Conservation (phyloP, 2,888 invertebrate genomes). For the Yponomeuta plumbellus region DNA sequence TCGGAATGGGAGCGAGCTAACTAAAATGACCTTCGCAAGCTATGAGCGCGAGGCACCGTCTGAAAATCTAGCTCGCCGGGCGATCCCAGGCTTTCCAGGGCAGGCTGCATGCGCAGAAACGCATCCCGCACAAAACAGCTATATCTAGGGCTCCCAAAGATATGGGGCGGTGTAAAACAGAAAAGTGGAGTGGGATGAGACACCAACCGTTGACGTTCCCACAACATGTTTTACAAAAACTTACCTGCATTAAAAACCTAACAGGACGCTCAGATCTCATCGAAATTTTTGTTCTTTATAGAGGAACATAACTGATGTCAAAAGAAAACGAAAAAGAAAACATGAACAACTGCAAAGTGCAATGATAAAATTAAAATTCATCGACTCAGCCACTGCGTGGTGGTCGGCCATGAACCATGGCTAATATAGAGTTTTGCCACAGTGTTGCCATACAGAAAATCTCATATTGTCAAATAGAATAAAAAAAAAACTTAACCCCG, state of each 20-base stretch:
- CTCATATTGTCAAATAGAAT: not conserved
- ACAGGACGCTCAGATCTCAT: conserved; percentile 34
- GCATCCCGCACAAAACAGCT: conserved; percentile 43
- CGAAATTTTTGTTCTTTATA: conserved; percentile 36
- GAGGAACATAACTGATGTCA: conserved; percentile 40
- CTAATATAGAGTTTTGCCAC: conserved; percentile 11
- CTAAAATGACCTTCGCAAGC: conserved; percentile 38
- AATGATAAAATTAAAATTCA: conserved; percentile 35
- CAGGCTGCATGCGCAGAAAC: conserved; percentile 52
- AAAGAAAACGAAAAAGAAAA: conserved; percentile 41
- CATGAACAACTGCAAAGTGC: conserved; percentile 41
- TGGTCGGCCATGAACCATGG: conserved; percentile 51
- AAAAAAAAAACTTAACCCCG: too few species aligned
- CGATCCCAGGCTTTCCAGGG: conserved; percentile 30
- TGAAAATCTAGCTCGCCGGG: conserved; percentile 28
- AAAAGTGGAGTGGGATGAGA: conserved; percentile 58
- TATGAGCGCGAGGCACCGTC: not conserved
- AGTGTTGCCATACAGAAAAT: conserved; percentile 5
- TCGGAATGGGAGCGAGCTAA: not conserved
- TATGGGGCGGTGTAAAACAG: conserved; percentile 47
- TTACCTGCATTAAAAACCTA: conserved; percentile 37
- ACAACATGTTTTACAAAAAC: conserved; percentile 25
- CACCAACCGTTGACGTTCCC: conserved; percentile 37
- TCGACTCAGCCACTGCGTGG: conserved; percentile 44
- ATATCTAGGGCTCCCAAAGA: conserved; percentile 42